These are phyloP conservation scores for Emydocephalus ijimae DNA, from an alignment of 2,113 vertebrate species.

Conservation along the genomic window DNA sequence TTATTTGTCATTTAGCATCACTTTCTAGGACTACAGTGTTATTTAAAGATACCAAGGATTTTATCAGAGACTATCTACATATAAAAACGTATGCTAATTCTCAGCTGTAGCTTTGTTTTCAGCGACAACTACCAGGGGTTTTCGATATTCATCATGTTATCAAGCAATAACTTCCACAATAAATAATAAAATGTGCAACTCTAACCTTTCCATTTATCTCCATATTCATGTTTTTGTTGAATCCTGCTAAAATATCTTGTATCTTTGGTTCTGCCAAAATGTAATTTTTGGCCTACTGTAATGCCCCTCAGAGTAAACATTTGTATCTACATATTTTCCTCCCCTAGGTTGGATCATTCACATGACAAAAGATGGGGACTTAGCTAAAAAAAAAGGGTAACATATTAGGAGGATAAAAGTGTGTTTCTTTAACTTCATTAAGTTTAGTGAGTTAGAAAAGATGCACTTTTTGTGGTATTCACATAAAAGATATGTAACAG, in stretches of 20 bases:
- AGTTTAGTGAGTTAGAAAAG: slow-evolving; percentile 1
- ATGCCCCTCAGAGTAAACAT: not conserved
- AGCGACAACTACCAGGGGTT: not conserved
- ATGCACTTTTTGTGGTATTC: not conserved
- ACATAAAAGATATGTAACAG: not conserved
- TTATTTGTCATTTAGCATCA: not conserved
- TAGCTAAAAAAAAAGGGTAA: not conserved
- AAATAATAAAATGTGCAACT: not conserved
- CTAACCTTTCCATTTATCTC: not conserved
- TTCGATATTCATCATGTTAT: not conserved
- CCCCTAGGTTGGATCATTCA: not conserved
- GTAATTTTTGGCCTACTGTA: not conserved
- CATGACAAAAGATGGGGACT: not conserved
- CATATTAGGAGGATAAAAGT: not conserved
- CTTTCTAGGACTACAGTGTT: not conserved
- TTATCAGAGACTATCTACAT: not conserved
- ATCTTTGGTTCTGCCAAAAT: not conserved
- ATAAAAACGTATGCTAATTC: too few relatives aligned
- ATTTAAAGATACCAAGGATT: not conserved
- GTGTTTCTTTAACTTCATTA: not conserved
- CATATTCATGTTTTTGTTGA: not conserved
- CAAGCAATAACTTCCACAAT: not conserved
- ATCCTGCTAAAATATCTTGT: not conserved
- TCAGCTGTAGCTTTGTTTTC: not conserved
- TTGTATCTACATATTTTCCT: not conserved